Base-by-base conservation (phyloP, 2,797 vertebrate species). In the Protosalanx chinensis region DNA sequence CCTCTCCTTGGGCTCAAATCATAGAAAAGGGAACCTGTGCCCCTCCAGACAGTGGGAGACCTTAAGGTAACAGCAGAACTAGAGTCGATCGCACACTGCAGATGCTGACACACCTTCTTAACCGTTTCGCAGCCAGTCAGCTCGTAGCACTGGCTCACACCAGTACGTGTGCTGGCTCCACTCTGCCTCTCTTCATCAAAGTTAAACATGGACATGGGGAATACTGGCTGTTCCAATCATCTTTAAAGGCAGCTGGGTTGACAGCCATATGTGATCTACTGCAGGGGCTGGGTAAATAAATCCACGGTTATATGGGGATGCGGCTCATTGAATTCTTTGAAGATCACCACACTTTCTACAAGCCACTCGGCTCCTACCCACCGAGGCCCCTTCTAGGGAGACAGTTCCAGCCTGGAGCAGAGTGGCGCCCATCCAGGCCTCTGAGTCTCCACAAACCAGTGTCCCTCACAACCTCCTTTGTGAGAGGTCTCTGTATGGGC, bases 311-410 rank as follows among this genome's bases (percentile, higher is more conserved):
- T 67, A 18, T 30, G 71, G 79, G 70, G 63, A 65, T 79, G 68
- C 69, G 80, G 74, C 32, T 68, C 68, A 49, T 64, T 61, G 76
- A 79, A 72, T 78, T 86, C 73, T 79, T 41, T 84, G 78, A 70
- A 81, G 82, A 71, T 78, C 23, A 83, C 83, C 83, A 85, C 69
- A 72, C 78, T 79, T 79, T 75, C 70, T 46, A 75, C 69, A n/a
- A 70, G 65, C 78, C 69, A 68, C 51, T 67, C 70, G 57, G 65
- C 68, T 57, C 23, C 57, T 15, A 4, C 15, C 53, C 4, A 23
- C 57, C 68, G 63, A 51, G 64, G 58, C 68, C 76, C 78, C 74
- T 70, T 82, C 66, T 73, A 75, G 41, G 1, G 12, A 66, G 70
- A 51, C 67, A 68, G 67, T 64, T 79, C 68, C 70, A 41, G 37